phyloP scores from a whole-genome alignment of 2,797 vertebrate genomes.

The Pipistrellus pipistrellus region DNA sequence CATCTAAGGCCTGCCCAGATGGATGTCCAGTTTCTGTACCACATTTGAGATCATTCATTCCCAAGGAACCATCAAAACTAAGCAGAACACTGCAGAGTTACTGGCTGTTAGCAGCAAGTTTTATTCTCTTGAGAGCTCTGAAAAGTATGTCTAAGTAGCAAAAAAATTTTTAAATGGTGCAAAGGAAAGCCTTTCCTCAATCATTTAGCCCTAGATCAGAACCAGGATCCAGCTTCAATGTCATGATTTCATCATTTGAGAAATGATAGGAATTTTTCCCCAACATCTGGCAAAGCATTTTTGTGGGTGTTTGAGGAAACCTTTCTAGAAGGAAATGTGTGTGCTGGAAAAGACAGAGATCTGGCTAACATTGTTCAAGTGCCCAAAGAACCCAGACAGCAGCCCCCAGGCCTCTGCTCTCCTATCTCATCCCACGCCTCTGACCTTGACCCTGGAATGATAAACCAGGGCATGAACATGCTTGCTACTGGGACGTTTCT shows the following conservation, averaged over 20 bases:
- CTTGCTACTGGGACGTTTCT: not conserved
- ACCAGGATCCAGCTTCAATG: not conserved
- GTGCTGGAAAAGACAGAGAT: not conserved
- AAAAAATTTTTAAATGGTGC: not conserved
- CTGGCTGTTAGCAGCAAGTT: not conserved
- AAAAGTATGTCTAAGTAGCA: not conserved
- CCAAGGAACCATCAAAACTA: not conserved
- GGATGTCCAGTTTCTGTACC: not conserved
- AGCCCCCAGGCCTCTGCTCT: not conserved
- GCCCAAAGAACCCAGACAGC: not conserved
- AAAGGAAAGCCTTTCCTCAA: not conserved
- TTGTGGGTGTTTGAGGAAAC: not conserved
- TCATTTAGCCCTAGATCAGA: not conserved
- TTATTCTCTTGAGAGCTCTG: not conserved
- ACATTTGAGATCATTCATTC: not conserved
- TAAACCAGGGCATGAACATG: not conserved
- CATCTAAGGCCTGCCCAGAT: not conserved
- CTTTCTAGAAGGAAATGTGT: not conserved
- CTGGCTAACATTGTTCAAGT: not conserved
- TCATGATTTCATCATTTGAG: not conserved
- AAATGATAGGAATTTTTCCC: not conserved
- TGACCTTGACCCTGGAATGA: not conserved
- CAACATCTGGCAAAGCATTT: not conserved
- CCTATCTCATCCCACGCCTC: not conserved
- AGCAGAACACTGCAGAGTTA: not conserved